Conservation (phyloP, 2,888 invertebrate species). For the Lochmaea capreae region DNA sequence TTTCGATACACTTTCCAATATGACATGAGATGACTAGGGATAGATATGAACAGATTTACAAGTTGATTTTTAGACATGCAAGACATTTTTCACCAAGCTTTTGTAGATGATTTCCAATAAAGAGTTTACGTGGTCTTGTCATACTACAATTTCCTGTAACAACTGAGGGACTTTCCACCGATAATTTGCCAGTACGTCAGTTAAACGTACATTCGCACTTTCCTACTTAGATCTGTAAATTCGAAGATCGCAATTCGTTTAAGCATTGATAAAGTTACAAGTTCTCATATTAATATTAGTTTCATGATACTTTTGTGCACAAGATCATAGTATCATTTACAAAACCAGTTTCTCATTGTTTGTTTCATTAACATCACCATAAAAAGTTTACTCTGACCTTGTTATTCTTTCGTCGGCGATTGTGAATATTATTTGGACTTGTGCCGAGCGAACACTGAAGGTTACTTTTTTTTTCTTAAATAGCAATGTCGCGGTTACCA, state of each 20-base stretch:
- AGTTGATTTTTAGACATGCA: too few species aligned
- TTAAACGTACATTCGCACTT: too few species aligned
- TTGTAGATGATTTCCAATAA: too few species aligned
- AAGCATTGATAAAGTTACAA: neutral
- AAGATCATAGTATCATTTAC: conserved; percentile 19
- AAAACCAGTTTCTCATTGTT: conserved; percentile 44
- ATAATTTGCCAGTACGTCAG: too few species aligned
- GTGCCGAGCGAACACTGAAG: conserved; percentile 16
- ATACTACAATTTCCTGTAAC: too few species aligned
- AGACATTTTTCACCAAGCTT: too few species aligned
- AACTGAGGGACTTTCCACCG: too few species aligned
- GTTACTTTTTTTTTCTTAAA: conserved; percentile 20
- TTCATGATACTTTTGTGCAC: neutral
- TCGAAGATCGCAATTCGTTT: neutral
- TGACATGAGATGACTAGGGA: too few species aligned
- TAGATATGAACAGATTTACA: too few species aligned
- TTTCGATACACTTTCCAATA: too few species aligned
- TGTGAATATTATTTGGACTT: conserved; percentile 25
- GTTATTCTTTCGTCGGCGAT: conserved; percentile 37
- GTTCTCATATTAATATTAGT: neutral
- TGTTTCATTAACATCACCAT: conserved; percentile 41
- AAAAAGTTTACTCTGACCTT: conserved; percentile 44
- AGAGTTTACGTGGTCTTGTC: too few species aligned
- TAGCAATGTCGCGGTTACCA: conserved; percentile 21
- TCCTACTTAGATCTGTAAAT: too few species aligned